Percentiles rank a stretch among this genome's conserved stretches.
Evolutionary conservation across 2,888 invertebrate genomes (phyloP).

Genomic region (Hyposoter didymator): DNA sequence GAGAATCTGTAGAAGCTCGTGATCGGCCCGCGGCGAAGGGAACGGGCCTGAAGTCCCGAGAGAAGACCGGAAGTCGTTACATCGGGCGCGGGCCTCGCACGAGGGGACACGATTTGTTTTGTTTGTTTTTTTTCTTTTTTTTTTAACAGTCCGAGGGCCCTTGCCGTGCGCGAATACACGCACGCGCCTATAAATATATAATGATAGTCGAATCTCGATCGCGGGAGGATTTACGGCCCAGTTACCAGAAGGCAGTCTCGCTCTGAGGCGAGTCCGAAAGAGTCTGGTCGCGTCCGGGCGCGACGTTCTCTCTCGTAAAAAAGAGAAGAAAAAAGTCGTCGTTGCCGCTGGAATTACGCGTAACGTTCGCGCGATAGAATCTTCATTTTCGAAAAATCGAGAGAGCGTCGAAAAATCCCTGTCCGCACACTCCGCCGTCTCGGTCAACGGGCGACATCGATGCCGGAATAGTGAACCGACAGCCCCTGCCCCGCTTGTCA

Average conservation of each 20-base stretch:
- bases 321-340: not conserved
- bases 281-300: not conserved
- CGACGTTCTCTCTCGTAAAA: not conserved
- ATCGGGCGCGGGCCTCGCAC: conserved; percentile 67
- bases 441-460: conserved; percentile 75
- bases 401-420: not conserved
- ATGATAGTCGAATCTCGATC: conserved; percentile 1
- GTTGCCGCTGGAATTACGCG: not conserved
- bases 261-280: not conserved
- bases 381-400: not conserved
- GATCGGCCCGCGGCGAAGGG: not conserved
- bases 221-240: conserved; percentile 40
- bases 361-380: not conserved
- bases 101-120: not conserved
- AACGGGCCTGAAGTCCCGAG: not conserved
- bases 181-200: not conserved
- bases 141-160: not conserved
- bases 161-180: not conserved
- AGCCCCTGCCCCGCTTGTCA: conserved; percentile 19
- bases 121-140: not conserved
- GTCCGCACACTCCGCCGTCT: not conserved
- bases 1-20: conserved; percentile 19
- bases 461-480: conserved; percentile 68
- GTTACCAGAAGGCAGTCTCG: conserved; percentile 9
- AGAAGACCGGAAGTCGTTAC: conserved; percentile 67